Evolutionary conservation across 2,113 vertebrate genomes (phyloP).

Genomic region (Todiramphus chloris): DNA sequence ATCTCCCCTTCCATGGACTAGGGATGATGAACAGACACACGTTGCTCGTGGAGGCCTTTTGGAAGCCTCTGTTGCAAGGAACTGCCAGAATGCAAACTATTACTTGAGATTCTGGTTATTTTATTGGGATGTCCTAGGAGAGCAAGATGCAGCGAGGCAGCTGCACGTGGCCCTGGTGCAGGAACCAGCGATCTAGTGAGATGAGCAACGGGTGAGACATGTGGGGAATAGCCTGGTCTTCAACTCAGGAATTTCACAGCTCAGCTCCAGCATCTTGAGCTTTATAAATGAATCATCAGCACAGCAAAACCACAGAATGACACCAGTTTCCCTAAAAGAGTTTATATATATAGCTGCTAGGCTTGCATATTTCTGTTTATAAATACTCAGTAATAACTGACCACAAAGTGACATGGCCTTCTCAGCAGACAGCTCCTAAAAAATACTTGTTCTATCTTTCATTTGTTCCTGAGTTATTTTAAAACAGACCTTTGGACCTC

Average conservation of each 20-base stretch:
- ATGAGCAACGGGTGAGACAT: conserved; percentile 7
- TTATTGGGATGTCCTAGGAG: not conserved
- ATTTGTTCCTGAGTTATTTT: not conserved
- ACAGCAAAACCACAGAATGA: conserved; percentile 3
- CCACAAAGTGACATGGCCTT: not conserved
- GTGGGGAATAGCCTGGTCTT: conserved; percentile 1
- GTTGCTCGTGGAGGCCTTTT: not conserved
- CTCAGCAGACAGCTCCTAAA: conserved; percentile 11
- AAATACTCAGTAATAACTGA: conserved; percentile 34
- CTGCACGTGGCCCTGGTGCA: not conserved
- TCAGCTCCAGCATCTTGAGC: not conserved
- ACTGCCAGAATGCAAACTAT: not conserved
- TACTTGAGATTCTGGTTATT: not conserved
- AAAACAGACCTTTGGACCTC: not conserved
- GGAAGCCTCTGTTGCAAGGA: not conserved
- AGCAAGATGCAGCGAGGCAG: not conserved
- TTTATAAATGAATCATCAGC: conserved; percentile 38
- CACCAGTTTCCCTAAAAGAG: conserved; percentile 35
- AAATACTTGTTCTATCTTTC: not conserved
- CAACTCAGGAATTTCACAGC: conserved; percentile 41
- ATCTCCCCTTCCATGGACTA: not conserved
- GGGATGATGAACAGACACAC: not conserved
- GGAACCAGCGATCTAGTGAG: not conserved
- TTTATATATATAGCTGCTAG: not conserved
- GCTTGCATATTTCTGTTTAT: conserved; percentile 57